Evolutionary conservation across 1,140 invertebrate species (phyloP).

Genomic region (Lepidostoma basale): DNA sequence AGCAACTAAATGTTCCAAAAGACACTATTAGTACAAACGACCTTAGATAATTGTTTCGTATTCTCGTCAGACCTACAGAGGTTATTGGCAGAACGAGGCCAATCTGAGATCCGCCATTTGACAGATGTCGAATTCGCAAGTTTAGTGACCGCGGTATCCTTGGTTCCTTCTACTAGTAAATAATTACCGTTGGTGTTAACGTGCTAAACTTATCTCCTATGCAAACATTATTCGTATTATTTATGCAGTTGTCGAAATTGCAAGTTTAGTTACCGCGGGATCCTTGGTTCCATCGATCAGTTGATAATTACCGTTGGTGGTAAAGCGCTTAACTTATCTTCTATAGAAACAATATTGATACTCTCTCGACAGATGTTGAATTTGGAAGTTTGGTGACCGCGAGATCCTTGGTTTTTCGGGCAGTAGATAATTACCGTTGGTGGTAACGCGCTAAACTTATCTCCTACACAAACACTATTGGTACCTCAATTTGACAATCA

Average conservation of each 20-base stretch:
- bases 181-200: not conserved
- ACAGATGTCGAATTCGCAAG: not conserved
- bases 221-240: too few relatives aligned
- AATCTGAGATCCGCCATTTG: not conserved
- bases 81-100: not conserved
- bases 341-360: too few relatives aligned
- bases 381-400: not conserved
- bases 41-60: too few relatives aligned
- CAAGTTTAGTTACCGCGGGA: too few relatives aligned
- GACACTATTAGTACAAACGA: too few relatives aligned
- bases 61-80: not conserved
- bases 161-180: not conserved
- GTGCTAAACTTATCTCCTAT: not conserved
- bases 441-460: not conserved
- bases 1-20: too few relatives aligned
- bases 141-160: not conserved
- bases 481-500: too few relatives aligned
- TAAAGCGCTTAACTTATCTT: too few relatives aligned
- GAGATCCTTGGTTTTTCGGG: not conserved
- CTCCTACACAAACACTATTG: not conserved
- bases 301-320: too few relatives aligned
- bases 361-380: too few relatives aligned
- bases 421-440: not conserved
- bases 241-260: too few relatives aligned
- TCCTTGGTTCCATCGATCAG: too few relatives aligned